Evolutionary conservation across 2,797 vertebrate species (phyloP), one percentile per base, ranked within the genome.

Genomic region (Melanotaenia maccullochi): DNA sequence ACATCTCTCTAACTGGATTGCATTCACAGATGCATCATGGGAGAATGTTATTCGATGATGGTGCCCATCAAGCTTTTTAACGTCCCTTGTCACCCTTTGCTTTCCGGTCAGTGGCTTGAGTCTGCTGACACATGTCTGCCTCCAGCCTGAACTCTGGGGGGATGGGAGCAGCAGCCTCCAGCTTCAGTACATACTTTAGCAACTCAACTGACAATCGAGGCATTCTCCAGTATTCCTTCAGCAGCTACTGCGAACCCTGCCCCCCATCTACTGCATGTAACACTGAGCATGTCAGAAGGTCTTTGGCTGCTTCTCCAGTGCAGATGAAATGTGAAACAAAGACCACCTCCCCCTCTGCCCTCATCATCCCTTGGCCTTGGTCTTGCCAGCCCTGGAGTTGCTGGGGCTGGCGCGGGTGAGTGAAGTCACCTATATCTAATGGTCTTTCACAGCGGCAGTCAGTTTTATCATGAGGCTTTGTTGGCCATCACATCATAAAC

Each of bases 401-500:
- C 77, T 76, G 65, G 84, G 85, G 76, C 80, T 42, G 79, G 82
- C 35, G 64, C 49, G 76, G 65, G 66, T 81, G 88, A 84, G 87
- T 93, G 92, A 93, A 91, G 92, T 94, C 90, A 92, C 92, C 83
- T 83, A 56, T 78, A 76, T 83, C 82, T 84, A 76, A 85, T 86
- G 90, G 90, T 90, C 89, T 76, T 82, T 85, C 75, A 64, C 28
- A 28, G 28, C 28, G 28, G 28, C 28, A 28, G 86, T 58, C 78
- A 60, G 74, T 82, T 90, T 88, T 81, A 90, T 86, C 86, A 81
- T 65, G 82, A 82, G 88, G 79, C 89, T 92, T 92, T 91, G 90
- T 91, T 90, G 52, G 74, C 78, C 82, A 82, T 87, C 82, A 78
- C 85, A 86, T 90, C 84, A 87, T 79, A 72, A 83, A 90, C 86